A percentile compares a stretch with the other conserved stretches of the same genome.
phyloP scores from a whole-genome alignment of 2,797 vertebrate genomes.

The Ptychadena robeensis region DNA sequence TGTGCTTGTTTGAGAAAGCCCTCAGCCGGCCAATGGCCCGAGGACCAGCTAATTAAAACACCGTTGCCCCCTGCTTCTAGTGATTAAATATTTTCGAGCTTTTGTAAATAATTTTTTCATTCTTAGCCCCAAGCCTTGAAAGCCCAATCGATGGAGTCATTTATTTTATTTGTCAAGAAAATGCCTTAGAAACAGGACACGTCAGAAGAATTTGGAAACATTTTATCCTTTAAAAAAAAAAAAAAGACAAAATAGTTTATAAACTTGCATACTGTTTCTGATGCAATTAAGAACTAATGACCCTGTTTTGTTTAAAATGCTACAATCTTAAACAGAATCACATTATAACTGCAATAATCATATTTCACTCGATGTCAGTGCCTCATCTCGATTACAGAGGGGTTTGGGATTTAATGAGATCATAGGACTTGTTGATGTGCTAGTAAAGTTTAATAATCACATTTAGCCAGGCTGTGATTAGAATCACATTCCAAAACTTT shows the following conservation, averaged over 20 bases:
- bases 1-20: slow-evolving; percentile 90
- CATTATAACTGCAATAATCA: slow-evolving; percentile 68
- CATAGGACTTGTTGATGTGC: slow-evolving; percentile 59
- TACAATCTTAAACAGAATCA: slow-evolving; percentile 66
- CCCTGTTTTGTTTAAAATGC: slow-evolving; percentile 71
- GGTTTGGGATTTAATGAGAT: slow-evolving; percentile 68
- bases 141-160: slow-evolving; percentile 79
- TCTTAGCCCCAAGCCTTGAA: slow-evolving; percentile 88
- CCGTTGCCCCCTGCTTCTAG: slow-evolving; percentile 91
- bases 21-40: slow-evolving; percentile 86
- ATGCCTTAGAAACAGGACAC: slow-evolving; percentile 74
- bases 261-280: slow-evolving; percentile 71
- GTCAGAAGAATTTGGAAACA: slow-evolving; percentile 74
- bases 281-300: slow-evolving; percentile 72
- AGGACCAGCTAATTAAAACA: slow-evolving; percentile 97
- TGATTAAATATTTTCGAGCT: slow-evolving; percentile 98
- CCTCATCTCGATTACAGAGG: slow-evolving; percentile 59
- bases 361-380: slow-evolving; percentile 70
- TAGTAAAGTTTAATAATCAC: slow-evolving; percentile 59
- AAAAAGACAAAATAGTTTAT: slow-evolving; percentile 73
- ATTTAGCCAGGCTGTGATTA: slow-evolving; percentile 48
- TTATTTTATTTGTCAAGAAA: slow-evolving; percentile 81
- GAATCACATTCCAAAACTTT: slow-evolving; percentile 42
- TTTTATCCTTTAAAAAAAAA: slow-evolving; percentile 71
- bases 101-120: slow-evolving; percentile 96